A percentile compares a stretch with the other conserved stretches of the same genome.
phyloP scores from a whole-genome alignment of 2,113 vertebrate genomes.

The Anser cygnoides region DNA sequence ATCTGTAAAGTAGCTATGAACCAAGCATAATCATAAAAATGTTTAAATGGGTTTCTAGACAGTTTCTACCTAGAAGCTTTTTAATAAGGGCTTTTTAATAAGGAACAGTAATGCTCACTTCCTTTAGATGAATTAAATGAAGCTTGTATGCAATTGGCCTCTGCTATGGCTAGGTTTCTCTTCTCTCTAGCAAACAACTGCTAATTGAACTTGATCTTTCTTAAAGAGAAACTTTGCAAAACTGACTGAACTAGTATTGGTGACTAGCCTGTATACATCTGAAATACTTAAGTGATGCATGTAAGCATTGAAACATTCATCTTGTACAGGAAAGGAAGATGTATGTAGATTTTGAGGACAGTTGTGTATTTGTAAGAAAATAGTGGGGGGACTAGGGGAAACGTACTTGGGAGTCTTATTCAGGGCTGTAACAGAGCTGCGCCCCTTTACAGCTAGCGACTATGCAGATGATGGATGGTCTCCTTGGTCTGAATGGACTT shows the following conservation, averaged over 20 bases:
- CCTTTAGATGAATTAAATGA: not conserved
- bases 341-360: not conserved
- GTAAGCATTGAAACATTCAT: not conserved
- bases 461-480: conserved; percentile 92
- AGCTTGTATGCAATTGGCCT: not conserved
- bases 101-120: not conserved
- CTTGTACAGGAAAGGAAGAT: not conserved
- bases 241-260: not conserved
- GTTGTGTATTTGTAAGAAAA: not conserved
- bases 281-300: rapidly evolving
- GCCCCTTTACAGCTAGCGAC: conserved; percentile 78
- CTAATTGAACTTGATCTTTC: not conserved
- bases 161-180: not conserved
- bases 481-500: conserved; percentile 98
- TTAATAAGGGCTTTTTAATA: not conserved
- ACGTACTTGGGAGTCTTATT: not conserved
- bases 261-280: not conserved
- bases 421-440: not conserved
- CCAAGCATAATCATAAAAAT: not conserved
- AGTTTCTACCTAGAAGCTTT: not conserved
- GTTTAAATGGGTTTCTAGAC: not conserved
- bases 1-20: not conserved
- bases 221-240: not conserved
- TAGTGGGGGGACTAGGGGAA: not conserved
- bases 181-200: not conserved